Percentiles rank a stretch among this genome's conserved stretches.
These are phyloP conservation scores for Sciurus carolinensis DNA, from an alignment of 2,797 vertebrate genomes.

Conservation along the genomic window DNA sequence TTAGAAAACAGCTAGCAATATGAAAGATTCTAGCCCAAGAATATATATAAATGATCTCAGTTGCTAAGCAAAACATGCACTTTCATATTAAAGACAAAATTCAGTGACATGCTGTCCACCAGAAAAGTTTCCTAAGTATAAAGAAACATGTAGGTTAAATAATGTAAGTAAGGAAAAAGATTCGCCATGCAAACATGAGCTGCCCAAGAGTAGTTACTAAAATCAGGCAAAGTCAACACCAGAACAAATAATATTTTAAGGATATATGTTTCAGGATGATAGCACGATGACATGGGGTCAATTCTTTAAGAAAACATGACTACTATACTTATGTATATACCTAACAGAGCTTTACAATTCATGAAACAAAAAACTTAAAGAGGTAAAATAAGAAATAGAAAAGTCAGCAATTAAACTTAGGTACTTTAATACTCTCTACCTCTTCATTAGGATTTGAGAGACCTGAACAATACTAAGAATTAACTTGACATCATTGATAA, in stretches of 20 bases:
- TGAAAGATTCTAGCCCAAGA: neutral
- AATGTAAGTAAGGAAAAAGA: neutral
- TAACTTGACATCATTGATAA: neutral
- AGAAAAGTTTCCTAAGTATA: neutral
- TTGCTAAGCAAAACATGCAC: neutral
- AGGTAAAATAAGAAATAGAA: neutral
- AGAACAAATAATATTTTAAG: neutral
- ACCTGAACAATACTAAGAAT: neutral
- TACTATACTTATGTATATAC: neutral
- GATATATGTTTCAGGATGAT: neutral
- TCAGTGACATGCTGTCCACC: neutral
- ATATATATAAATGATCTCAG: neutral
- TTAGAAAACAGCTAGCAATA: neutral
- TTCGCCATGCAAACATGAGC: neutral
- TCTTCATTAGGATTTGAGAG: neutral
- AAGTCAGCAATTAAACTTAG: neutral
- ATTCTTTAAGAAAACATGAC: neutral
- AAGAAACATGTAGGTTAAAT: neutral
- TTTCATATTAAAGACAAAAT: neutral
- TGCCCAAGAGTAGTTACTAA: neutral
- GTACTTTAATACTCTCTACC: neutral
- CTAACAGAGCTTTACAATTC: neutral
- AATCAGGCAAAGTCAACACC: neutral
- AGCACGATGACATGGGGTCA: neutral
- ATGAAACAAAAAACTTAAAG: neutral